These are phyloP conservation scores for Rousettus madagascariensis DNA, from an alignment of 2,797 vertebrate species.

Conservation along the genomic window DNA sequence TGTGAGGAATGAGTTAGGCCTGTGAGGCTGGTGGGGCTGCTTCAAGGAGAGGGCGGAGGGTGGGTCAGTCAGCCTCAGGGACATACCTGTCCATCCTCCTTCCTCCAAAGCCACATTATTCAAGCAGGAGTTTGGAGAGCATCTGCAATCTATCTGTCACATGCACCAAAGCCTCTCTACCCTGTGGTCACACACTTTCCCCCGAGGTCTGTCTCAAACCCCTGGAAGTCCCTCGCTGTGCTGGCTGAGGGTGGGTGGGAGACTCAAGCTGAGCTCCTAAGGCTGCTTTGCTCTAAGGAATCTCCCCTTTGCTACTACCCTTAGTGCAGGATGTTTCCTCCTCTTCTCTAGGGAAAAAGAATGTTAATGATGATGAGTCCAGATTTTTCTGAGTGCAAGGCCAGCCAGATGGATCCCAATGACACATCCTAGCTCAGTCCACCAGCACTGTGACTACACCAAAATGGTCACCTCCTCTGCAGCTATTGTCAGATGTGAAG, in stretches of 20 bases:
- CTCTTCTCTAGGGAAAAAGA: slow-evolving; percentile 49
- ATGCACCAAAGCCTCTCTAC: neutral
- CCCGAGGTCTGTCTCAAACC: neutral
- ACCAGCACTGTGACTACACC: neutral
- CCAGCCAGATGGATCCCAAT: slow-evolving; percentile 38
- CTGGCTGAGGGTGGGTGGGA: neutral
- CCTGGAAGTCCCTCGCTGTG: neutral
- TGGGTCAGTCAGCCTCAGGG: neutral
- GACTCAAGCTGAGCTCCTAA: neutral
- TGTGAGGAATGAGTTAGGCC: slow-evolving; percentile 31
- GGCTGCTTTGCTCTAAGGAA: neutral
- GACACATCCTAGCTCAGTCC: neutral
- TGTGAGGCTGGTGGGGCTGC: neutral
- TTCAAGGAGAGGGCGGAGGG: neutral
- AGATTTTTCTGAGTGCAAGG: neutral
- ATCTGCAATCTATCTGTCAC: neutral
- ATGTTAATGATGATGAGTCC: slow-evolving; percentile 41
- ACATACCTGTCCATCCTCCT: neutral
- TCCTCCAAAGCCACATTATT: neutral
- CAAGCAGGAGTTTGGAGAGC: slow-evolving; percentile 17
- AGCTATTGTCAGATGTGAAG: neutral
- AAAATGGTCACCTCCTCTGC: neutral
- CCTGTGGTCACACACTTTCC: neutral
- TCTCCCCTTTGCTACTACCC: neutral
- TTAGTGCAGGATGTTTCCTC: neutral